A percentile compares a stretch with the other conserved stretches of the same genome.
Conservation (phyloP, 1,140 invertebrate species). For the Thalassaphorura encarpata region DNA sequence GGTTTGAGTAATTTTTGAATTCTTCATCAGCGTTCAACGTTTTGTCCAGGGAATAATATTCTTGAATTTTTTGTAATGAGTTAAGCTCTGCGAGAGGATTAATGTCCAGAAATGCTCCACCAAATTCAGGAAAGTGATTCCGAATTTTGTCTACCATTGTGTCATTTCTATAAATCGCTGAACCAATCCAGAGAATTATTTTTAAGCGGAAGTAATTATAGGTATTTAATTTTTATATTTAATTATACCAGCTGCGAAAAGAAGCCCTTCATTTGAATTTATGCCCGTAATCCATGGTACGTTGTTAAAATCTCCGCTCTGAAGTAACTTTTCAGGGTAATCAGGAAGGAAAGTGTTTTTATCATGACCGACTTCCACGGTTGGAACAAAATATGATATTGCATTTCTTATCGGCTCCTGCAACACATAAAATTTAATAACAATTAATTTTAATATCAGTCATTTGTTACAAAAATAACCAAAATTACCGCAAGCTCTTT, state of each 20-base stretch:
- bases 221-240: conserved; percentile 4
- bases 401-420: conserved; percentile 7
- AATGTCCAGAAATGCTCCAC: conserved; percentile 4
- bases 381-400: conserved; percentile 6
- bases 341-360: conserved; percentile 13
- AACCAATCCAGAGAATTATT: background rate
- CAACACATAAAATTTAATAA: background rate
- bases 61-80: background rate
- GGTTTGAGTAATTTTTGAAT: conserved; percentile 8
- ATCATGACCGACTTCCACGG: conserved; percentile 3
- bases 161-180: conserved; percentile 10
- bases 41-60: background rate
- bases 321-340: conserved; percentile 6
- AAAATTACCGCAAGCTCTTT: conserved; percentile 9
- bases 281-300: conserved; percentile 12
- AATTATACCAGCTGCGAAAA: conserved; percentile 1
- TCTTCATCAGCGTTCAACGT: background rate
- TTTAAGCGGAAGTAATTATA: background rate
- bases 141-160: conserved; percentile 3
- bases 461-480: too few species aligned
- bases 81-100: background rate
- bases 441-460: background rate
- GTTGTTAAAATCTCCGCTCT: conserved; percentile 7
- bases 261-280: conserved; percentile 14
- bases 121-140: conserved; percentile 1